A percentile compares a stretch with the other conserved stretches of the same genome.
Conservation (phyloP, 1,140 invertebrate genomes). For the Archegozetes longisetosus region DNA sequence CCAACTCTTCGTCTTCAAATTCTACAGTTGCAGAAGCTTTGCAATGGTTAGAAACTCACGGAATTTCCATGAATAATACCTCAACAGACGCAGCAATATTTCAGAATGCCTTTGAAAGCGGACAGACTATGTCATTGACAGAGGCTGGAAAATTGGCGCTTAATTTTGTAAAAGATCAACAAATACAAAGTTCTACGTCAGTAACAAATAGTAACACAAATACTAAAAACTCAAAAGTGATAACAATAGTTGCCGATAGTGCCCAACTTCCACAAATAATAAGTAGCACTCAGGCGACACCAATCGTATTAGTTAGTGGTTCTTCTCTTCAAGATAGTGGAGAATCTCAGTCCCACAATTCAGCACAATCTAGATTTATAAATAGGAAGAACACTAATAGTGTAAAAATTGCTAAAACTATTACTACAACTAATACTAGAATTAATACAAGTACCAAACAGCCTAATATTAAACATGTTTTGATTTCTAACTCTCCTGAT, state of each 20-base stretch:
- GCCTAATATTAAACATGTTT: constrained; percentile 7
- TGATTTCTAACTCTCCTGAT: constrained; percentile 2
- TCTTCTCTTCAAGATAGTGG: background rate
- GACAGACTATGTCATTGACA: constrained; percentile 56
- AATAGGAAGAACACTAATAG: background rate
- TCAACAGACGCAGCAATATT: constrained; percentile 35
- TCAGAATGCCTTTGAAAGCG: constrained; percentile 57
- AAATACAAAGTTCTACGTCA: constrained; percentile 5
- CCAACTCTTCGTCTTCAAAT: constrained; percentile 26
- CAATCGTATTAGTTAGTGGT: constrained; percentile 15
- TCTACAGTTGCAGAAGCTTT: constrained; percentile 30
- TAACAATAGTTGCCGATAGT: constrained; percentile 24
- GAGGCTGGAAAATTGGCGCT: constrained; percentile 56
- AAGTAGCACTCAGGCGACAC: constrained; percentile 10
- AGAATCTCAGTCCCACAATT: background rate
- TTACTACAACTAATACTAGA: background rate
- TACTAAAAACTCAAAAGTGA: constrained; percentile 22
- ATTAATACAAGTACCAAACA: background rate
- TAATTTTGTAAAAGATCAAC: constrained; percentile 37
- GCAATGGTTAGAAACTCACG: constrained; percentile 54
- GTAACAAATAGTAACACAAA: background rate
- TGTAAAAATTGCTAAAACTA: background rate
- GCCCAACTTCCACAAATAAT: constrained; percentile 17
- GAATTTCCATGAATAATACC: constrained; percentile 33
- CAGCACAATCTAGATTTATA: background rate